Base-by-base conservation (phyloP, 1,140 invertebrate genomes). In the Brachionus koreanus region DNA sequence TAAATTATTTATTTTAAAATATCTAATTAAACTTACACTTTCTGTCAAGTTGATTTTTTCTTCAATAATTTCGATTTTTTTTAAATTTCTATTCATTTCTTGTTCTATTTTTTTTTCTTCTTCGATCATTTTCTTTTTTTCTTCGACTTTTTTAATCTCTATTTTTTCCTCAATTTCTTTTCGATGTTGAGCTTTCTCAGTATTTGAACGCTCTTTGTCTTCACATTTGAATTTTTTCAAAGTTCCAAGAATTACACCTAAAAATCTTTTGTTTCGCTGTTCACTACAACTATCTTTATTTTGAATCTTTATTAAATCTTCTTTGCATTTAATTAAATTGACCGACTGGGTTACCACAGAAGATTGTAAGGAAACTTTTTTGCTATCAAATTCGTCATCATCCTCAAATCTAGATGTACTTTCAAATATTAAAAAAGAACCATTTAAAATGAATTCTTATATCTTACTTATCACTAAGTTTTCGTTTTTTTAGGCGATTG, bases 121-220 rank as follows among this genome's bases (percentile, higher is more conserved):
- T 39, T 65, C 79, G 6, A 65, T 33, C 57, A 65, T 82, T 35
- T 42, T 65, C 13, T 35, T 65, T n/a, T 52, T 65, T 52, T 65
- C 57, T 19, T 82, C 57, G n/a, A 67, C 12, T 46, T 82, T 82
- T 42, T 82, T 82, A 10, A 67, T 29, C 16, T 82, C 57, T 13
- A 65, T 67, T 61, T 67, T 82, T 57, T 43, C 49, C 42, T 82
- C 79, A 10, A 82, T 16, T 49, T 82, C 79, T 35, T 82, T 65
- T 43, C 79, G 13, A 33, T 82, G 35, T 37, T 65, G 57, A 23
- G 16, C 79, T 35, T 43, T 23, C n/a, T 52, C 39, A 29, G 39
- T 39, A 33, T 43, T 37, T 0, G 39, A 25, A 6, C 23, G 57
- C 10, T 65, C 79, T 10, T n/a, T 57, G 5, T 65, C 79, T 43